phyloP scores from a whole-genome alignment of 1,140 invertebrate genomes.

The Zaprionus taronus region DNA sequence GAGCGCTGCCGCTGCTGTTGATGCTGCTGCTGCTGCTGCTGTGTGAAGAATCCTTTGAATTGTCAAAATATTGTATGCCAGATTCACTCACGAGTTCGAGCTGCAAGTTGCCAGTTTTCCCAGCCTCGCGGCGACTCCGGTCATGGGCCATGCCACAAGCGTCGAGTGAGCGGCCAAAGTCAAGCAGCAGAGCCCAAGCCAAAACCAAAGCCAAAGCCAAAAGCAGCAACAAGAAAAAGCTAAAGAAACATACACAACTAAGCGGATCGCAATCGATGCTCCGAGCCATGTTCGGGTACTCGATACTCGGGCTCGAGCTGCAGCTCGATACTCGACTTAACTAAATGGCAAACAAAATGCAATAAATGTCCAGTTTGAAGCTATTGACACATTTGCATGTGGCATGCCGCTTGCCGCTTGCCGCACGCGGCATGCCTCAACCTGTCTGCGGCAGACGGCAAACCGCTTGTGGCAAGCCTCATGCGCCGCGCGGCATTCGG shows the following conservation, averaged over 20 bases:
- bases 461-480: constrained; percentile 5
- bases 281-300: constrained; percentile 20
- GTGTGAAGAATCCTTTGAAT: constrained; percentile 79
- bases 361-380: constrained; percentile 76
- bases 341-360: constrained; percentile 62
- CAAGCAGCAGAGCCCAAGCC: constrained; percentile 13
- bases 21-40: constrained; percentile 7
- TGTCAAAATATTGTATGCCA: constrained; percentile 82
- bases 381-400: constrained; percentile 79
- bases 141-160: constrained; percentile 55
- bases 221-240: background rate
- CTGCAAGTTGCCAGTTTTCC: constrained; percentile 38
- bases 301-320: constrained; percentile 28
- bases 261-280: constrained; percentile 36
- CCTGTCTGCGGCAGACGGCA: constrained; percentile 8
- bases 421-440: constrained; percentile 3
- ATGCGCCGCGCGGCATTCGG: constrained; percentile 13
- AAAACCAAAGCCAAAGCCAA: background rate
- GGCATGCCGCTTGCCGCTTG: constrained; percentile 10
- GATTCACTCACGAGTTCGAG: constrained; percentile 67
- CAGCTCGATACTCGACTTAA: constrained; percentile 31
- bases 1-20: constrained; percentile 46
- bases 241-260: constrained; percentile 29
- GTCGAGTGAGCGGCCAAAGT: constrained; percentile 57
- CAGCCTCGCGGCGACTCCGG: constrained; percentile 33